Evolutionary conservation across 2,888 invertebrate genomes (phyloP), one percentile per base, ranked within the genome.

Genomic region (Embidobia sp.): DNA sequence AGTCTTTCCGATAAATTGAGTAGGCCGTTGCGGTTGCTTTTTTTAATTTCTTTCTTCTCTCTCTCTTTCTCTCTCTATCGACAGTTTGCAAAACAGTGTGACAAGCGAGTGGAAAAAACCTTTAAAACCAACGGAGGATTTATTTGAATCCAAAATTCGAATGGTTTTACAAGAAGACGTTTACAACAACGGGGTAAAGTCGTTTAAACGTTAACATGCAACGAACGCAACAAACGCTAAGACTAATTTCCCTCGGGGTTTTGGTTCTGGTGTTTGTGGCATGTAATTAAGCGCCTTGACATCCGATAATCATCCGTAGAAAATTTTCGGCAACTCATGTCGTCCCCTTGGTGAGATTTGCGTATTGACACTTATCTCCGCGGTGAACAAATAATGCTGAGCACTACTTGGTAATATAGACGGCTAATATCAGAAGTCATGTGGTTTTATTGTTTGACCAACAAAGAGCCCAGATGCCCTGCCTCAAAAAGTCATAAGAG

Each of bases 351-450:
- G 33, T 44, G 18, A 59, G 44, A 66, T 53, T 76, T 80, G 72
- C 72, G 69, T 80, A 77, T 80, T 82, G 79, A 79, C 79, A 73
- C 77, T 78, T 64, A 53, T 61, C 72, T 74, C 75, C 51, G 55
- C 73, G 18, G 57, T 57, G 51, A 55, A 57, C 79, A 84, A 83
- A 82, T 79, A 84, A 70, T 66, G 15, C 51, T 49, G 31, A 82
- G 81, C 59, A 74, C 67, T 80, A 81, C 83, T 86, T 78, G 77
- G 76, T 79, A 79, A 81, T 78, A 22, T 61, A 81, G 76, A 76
- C 51, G 79, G 79, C 84, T 83, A 84, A 83, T 84, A 80, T 76
- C 78, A 80, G 81, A 78, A 81, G 79, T 82, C 85, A 77, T 80
- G 81, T 79, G 61, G 85, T 79, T 81, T 81, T 73, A 83, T 84